phyloP scores from a whole-genome alignment of 2,888 invertebrate genomes.

The Hypomecis atomaria region DNA sequence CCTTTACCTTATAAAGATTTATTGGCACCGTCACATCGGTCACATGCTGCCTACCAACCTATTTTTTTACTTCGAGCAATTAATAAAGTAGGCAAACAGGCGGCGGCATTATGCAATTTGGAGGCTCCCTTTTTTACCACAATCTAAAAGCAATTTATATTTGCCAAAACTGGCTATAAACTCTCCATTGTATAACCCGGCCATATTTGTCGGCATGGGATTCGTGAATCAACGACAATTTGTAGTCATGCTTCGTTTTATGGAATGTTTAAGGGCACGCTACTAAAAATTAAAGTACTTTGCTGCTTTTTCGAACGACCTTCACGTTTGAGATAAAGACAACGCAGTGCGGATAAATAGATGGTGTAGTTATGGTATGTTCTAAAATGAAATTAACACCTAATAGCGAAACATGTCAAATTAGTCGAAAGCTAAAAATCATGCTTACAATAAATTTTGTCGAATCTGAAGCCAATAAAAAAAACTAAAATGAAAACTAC shows the following conservation, averaged over 20 bases:
- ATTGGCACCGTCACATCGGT: constrained; percentile 48
- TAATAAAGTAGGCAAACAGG: constrained; percentile 32
- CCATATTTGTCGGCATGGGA: constrained; percentile 23
- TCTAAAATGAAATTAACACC: no score
- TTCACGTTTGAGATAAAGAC: background rate
- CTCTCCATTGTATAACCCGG: constrained; percentile 32
- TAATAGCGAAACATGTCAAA: no score
- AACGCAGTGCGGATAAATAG: no score
- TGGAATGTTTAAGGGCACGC: constrained; percentile 35
- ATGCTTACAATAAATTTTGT: background rate
- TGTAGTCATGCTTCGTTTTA: constrained; percentile 32
- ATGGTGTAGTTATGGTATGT: no score
- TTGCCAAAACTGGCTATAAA: constrained; percentile 31
- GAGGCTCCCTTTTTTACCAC: constrained; percentile 23
- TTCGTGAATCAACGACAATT: constrained; percentile 21
- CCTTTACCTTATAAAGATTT: constrained; percentile 58
- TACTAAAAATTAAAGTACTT: constrained; percentile 17
- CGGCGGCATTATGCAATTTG: constrained; percentile 28
- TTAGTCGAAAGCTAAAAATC: no score
- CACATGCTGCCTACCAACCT: constrained; percentile 19
- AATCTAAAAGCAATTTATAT: constrained; percentile 33
- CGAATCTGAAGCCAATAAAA: background rate
- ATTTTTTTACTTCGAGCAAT: constrained; percentile 35
- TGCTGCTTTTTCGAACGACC: background rate
- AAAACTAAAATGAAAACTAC: constrained; percentile 4